Percentiles rank a stretch among this genome's conserved stretches.
phyloP scores from a whole-genome alignment of 2,888 invertebrate species.

The Xestoiulus laeticollis region DNA sequence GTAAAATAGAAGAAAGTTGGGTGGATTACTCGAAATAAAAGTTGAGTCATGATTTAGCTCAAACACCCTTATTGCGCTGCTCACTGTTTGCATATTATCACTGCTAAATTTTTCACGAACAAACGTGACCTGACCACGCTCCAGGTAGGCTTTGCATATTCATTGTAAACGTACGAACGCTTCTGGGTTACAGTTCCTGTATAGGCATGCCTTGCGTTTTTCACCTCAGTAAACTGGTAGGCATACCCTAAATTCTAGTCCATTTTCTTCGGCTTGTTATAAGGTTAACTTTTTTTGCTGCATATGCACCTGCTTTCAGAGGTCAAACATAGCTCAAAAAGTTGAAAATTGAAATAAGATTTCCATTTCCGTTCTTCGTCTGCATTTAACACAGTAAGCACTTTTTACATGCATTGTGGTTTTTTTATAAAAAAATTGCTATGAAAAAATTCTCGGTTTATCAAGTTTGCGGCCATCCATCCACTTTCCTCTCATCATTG shows the following conservation, averaged over 20 bases:
- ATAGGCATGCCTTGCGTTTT: constrained; percentile 38
- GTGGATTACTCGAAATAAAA: constrained; percentile 2
- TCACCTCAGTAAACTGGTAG: neutral
- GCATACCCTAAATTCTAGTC: neutral
- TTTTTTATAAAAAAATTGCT: too few relatives aligned
- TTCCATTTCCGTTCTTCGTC: neutral
- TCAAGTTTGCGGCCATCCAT: too few relatives aligned
- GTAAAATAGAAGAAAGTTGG: constrained; percentile 27
- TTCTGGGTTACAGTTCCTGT: constrained; percentile 29
- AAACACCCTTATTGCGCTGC: neutral
- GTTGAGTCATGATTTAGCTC: constrained; percentile 19
- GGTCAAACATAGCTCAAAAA: neutral
- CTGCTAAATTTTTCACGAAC: neutral
- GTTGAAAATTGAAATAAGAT: neutral
- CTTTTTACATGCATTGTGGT: too few relatives aligned
- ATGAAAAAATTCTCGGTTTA: too few relatives aligned
- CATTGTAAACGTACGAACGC: constrained; percentile 5
- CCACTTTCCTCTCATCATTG: too few relatives aligned
- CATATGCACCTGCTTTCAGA: neutral
- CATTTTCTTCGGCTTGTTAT: neutral
- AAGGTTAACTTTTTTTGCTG: neutral
- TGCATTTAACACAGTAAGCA: too few relatives aligned
- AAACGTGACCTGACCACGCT: constrained; percentile 24
- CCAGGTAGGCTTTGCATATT: constrained; percentile 19
- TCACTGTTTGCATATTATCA: neutral